Percentiles rank a stretch among this genome's conserved stretches.
phyloP scores from a whole-genome alignment of 2,888 invertebrate species.

The Acleris holmiana region DNA sequence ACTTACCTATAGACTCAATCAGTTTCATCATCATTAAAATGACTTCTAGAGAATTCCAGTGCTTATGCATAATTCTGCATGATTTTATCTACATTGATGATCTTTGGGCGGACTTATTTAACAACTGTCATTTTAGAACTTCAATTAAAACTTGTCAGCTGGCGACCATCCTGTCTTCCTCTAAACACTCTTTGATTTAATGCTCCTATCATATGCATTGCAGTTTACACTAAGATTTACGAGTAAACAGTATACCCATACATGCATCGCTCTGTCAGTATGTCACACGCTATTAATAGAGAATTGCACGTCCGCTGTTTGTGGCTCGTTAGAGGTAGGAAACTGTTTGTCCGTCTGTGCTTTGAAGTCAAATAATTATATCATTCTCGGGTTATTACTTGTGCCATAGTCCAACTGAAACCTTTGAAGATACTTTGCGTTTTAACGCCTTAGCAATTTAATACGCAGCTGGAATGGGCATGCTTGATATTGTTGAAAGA shows the following conservation, averaged over 20 bases:
- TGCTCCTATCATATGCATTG: not conserved
- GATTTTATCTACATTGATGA: too few relatives aligned
- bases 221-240: conserved; percentile 3
- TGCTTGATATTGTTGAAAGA: not conserved
- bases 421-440: conserved; percentile 3
- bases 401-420: not conserved
- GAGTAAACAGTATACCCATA: not conserved
- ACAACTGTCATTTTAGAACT: too few relatives aligned
- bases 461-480: not conserved
- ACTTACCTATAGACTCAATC: too few relatives aligned
- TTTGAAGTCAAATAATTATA: conserved; percentile 15
- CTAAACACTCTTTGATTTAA: conserved; percentile 2
- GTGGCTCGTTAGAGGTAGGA: conserved; percentile 16
- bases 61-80: too few relatives aligned
- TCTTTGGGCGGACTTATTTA: too few relatives aligned
- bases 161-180: not conserved
- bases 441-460: conserved; percentile 6
- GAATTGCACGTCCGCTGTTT: conserved; percentile 17
- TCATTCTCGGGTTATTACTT: conserved; percentile 6
- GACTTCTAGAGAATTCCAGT: too few relatives aligned
- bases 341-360: conserved; percentile 11
- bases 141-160: not conserved
- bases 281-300: conserved; percentile 23
- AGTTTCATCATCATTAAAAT: too few relatives aligned
- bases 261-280: conserved; percentile 8